Base-by-base conservation (phyloP, 2,797 vertebrate species). In the Tinamus major region DNA sequence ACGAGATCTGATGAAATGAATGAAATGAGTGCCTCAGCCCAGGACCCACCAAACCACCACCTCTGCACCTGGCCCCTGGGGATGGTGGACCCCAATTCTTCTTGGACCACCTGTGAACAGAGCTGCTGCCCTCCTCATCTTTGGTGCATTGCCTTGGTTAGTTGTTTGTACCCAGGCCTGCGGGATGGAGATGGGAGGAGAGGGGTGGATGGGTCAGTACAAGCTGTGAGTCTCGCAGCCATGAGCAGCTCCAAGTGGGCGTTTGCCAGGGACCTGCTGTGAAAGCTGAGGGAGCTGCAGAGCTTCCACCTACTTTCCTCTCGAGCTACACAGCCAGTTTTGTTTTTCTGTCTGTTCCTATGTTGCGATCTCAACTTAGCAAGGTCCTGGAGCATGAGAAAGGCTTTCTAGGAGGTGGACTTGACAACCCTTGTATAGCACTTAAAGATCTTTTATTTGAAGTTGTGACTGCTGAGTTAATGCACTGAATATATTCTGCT, bases 401-500 rank as follows among this genome's bases (percentile, higher is more conserved):
- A 80, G 46, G 64, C 68, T 39, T 29, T 5, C 15, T 64, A 71
- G 71, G 86, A 94, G 64, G 84, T 87, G 81, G 84, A 89, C 21
- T 61, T 82, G 94, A 69, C 58, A 94, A 62, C 71, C 48, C 79
- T 87, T 71, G 31, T 74, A 33, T 87, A 94, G 79, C 93, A 62
- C 83, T 88, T 79, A 17, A 56, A 67, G 12, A 16, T 21, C 84
- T 92, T 90, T 93, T 91, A 77, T 72, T 93, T 78, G 56, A 71
- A 93, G 88, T 94, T 94, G 41, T 80, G 76, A 89, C 79, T 93
- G 49, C 29, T 92, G 75, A 89, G 41, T 85, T 94, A 58, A 61
- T 27, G 29, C 21, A 17, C 27, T 84, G 37, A 55, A 37, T 76
- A 90, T 85, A 86, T 92, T 15, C 59, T 87, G 55, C 23, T 62